Base-by-base conservation (phyloP, 2,888 invertebrate species). In the Hemicrepidius hirtus region DNA sequence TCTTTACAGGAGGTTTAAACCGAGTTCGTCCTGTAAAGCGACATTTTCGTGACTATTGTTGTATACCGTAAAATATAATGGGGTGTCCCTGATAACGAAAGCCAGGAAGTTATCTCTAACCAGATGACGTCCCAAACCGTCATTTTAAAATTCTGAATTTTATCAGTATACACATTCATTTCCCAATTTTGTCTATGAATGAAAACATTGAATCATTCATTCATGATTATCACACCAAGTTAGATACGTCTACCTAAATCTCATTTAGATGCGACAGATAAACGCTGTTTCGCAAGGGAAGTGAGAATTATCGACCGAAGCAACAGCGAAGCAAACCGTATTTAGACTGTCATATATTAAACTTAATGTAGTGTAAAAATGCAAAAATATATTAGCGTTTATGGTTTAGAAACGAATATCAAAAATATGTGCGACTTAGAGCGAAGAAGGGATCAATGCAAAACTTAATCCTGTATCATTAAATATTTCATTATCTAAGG, bases 181-280 rank as follows among this genome's bases (percentile, higher is more conserved):
- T 44, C 44, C 7, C 44, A 16, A 44, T 44, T 16, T 44, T 44
- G 10, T 44, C 13, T 44, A 13, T 18, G 16, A 44, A 44, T 44
- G 44, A 44, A 44, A 16, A 44, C 44, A 16, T 16, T 18, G 44
- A 44, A 44, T 44, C 16, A 16, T 44, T 18, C 44, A 44, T 44
- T 44, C 44, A 44, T 44, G 32, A 32, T 32, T 32, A 32, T 32
- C 32, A 32, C 32, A 32, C 7, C 32, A 32, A 44, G 44, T 18
- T 44, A 44, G 44, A 44, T 44, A 44, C 44, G 44, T 44, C 44
- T 44, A 44, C 44, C 44, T 44, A 44, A 44, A 44, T 44, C 44
- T 44, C 44, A 44, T 44, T 44, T 44, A 44, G 44, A 44, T 44
- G 13, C 44, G 44, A 18, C 16, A 44, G 44, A 44, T 44, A 44